Percentiles rank a stretch among this genome's conserved stretches.
Evolutionary conservation across 2,113 vertebrate species (phyloP).

Genomic region (Indri indri): DNA sequence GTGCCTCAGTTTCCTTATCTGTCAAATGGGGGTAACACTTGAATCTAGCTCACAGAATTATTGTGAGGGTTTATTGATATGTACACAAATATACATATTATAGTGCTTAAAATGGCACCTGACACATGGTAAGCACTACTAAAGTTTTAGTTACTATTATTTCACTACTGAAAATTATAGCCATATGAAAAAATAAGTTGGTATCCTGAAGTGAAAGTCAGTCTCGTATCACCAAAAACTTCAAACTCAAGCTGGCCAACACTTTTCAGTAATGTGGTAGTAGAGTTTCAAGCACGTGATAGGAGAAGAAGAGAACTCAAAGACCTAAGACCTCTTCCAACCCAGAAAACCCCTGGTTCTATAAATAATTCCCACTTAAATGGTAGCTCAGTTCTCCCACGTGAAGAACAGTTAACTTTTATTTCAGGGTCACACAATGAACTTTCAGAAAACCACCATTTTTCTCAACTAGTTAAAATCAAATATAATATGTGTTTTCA

Average conservation of each 20-base stretch:
- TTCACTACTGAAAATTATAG: conserved; percentile 30
- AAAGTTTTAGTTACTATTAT: not conserved
- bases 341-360: conserved; percentile 3
- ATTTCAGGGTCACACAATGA: conserved; percentile 37
- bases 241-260: not conserved
- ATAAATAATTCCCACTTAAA: conserved; percentile 29
- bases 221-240: not conserved
- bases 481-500: conserved; percentile 68
- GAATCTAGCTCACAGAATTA: not conserved
- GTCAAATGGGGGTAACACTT: not conserved
- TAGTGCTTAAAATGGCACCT: not conserved
- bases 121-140: conserved; percentile 11
- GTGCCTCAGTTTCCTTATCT: conserved; percentile 21
- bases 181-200: not conserved
- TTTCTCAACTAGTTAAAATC: conserved; percentile 72
- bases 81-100: not conserved
- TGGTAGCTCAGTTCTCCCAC: not conserved
- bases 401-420: not conserved
- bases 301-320: not conserved
- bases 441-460: conserved; percentile 61
- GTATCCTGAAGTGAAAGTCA: not conserved
- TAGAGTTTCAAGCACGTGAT: not conserved
- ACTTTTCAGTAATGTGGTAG: not conserved
- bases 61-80: not conserved
- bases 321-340: not conserved